These are phyloP conservation scores for Rhea americana DNA, from an alignment of 2,113 vertebrate genomes.

Conservation along the genomic window DNA sequence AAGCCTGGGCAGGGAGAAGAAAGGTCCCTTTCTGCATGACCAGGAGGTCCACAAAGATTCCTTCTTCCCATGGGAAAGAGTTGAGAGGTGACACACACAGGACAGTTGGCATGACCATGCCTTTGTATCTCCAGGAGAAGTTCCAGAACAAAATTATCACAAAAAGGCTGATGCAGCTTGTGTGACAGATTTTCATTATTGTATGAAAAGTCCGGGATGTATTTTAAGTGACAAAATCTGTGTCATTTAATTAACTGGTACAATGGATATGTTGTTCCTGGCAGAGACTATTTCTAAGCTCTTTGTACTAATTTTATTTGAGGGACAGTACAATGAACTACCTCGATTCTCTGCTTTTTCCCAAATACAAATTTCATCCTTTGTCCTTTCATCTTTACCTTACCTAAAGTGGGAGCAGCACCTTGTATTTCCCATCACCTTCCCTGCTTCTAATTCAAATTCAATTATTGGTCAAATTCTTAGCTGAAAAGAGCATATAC, in stretches of 20 bases:
- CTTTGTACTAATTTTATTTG: background rate
- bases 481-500: background rate
- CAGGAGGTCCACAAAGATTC: accelerated
- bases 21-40: background rate
- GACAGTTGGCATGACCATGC: background rate
- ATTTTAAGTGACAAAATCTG: background rate
- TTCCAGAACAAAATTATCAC: background rate
- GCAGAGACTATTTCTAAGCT: background rate
- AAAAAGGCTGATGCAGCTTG: background rate
- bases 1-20: background rate
- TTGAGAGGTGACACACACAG: background rate
- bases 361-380: background rate
- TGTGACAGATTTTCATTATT: background rate
- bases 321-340: background rate
- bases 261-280: background rate
- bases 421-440: background rate
- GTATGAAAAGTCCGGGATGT: background rate
- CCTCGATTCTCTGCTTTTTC: background rate
- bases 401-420: background rate
- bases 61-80: background rate
- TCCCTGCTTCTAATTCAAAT: background rate
- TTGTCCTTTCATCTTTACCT: constrained; percentile 9
- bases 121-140: background rate
- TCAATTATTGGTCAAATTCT: constrained; percentile 5
- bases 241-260: constrained; percentile 28